Base-by-base conservation (phyloP, 2,888 invertebrate genomes). In the Morpho helenor region DNA sequence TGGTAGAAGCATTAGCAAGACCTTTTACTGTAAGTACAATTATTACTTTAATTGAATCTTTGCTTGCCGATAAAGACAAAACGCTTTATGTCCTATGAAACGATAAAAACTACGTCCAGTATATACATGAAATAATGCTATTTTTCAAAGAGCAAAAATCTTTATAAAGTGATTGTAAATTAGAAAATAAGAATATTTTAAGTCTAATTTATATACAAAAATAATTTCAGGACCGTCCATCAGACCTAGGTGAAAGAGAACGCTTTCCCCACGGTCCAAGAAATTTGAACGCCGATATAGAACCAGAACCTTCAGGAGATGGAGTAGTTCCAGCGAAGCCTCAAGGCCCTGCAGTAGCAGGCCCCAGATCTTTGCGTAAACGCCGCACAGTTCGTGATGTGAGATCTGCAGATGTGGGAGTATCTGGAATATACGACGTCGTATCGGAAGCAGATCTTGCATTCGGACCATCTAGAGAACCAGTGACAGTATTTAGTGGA, bases 391-490 rank as follows among this genome's bases (percentile, higher is more conserved):
- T 96, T 5, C 92, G 96, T 9, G 95, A 95, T 74, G 95, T 93
- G 1, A 93, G 96, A 54, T 96, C 95, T 64, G 95, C 96, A 2
- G 97, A 97, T 75, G 96, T 97, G 1, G 97, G 97, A 7, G 97
- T 98, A 2, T 96, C 96, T 65, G 96, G 97, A 0, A 92, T 97
- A 23, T 97, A 97, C 81, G 96, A 97, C 68, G 96, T 98, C 50
- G 96, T 98, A 59, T 97, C 97, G 4, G 96, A 97, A 81, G 96
- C 97, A 1, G 98, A 98, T 80, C 87, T 98, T 46, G 97, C 96
- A 44, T 98, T 98, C 80, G 96, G 96, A 68, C 96, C 97, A 0
- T 95, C 96, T 70, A 91, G 93, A 68, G 96, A 96, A 79, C 94
- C 96, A 0, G 96, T 96, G 1, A 96, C 96, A 3, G 96, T 97